Base-by-base conservation (phyloP, 2,888 invertebrate genomes). In the Aspidapion aeneum region DNA sequence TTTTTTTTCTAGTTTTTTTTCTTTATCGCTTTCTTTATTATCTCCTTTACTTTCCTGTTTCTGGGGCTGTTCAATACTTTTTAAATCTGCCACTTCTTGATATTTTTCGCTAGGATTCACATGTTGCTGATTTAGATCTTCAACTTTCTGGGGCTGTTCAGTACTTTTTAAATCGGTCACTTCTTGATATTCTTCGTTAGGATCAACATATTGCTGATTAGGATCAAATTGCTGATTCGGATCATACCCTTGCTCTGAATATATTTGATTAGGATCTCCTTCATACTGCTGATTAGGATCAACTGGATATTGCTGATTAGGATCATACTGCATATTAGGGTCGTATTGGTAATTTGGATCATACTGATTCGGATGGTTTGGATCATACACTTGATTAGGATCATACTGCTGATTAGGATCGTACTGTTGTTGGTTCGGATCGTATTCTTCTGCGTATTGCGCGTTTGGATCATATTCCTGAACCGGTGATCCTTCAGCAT, bases 201-300 rank as follows among this genome's bases (percentile, higher is more conserved):
- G 55, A 20, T 58, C 61, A 3, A 5, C 17, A 49, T 61, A 63
- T 58, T 71, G 70, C 51, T 70, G 68, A 62, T 66, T 60, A 12
- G 66, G 55, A 7, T 70, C 65, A 61, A 74, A 74, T 66, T 77
- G 75, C 56, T 72, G 68, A 63, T 65, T 63, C 1, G 70, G 72
- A 58, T 74, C 72, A 52, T 69, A 69, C 49, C 70, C 61, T 21
- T 63, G 21, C 20, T 65, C 35, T 48, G 54, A 17, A 18, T 18
- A 19, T 17, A 12, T 35, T 12, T 21, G 21, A 48, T 64, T 57
- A 18, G 63, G 55, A 21, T 66, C 65, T 18, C 65, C 61, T 20
- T 52, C 56, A 48, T 69, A 63, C 22, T 57, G 68, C 50, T 70
- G 68, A 56, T 67, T 65, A 18, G 60, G 55, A 51, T 62, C 63